Conservation (phyloP, 2,113 vertebrate species). For the Pteruthius melanotis region DNA sequence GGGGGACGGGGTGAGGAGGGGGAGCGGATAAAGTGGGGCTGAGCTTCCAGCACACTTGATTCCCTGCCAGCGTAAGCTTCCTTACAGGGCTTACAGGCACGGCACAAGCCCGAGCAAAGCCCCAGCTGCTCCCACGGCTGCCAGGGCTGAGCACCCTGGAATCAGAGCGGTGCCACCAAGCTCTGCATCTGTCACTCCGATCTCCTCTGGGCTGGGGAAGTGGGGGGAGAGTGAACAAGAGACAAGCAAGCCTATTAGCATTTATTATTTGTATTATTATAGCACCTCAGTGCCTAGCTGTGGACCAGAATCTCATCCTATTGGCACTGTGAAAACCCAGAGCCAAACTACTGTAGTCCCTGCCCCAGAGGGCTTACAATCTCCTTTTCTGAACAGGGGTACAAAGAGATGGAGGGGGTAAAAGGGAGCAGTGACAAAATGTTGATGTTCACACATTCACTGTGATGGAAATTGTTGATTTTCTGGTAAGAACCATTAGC, state of each 20-base stretch:
- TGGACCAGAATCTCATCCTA: conserved; percentile 1
- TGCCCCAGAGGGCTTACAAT: conserved; percentile 47
- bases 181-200: not conserved
- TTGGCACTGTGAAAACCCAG: conserved; percentile 32
- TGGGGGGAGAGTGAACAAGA: not conserved
- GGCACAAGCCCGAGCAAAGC: not conserved
- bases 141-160: not conserved
- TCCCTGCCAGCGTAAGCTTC: conserved; percentile 30
- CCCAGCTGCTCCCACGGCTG: not conserved
- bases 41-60: not conserved
- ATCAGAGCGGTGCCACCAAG: not conserved
- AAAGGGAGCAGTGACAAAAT: not conserved
- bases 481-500: not conserved
- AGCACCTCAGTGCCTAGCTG: conserved; percentile 40
- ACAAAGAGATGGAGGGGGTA: not conserved
- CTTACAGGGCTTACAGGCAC: not conserved
- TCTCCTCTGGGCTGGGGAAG: not conserved
- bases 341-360: not conserved
- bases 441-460: too few relatives aligned
- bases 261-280: conserved; percentile 47
- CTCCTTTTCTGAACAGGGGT: not conserved
- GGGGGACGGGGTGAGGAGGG: not conserved
- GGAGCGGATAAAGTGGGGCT: not conserved
- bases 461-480: not conserved
- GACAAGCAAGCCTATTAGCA: conserved; percentile 12